Conservation (phyloP, 2,888 invertebrate genomes). For the Timema podura region DNA sequence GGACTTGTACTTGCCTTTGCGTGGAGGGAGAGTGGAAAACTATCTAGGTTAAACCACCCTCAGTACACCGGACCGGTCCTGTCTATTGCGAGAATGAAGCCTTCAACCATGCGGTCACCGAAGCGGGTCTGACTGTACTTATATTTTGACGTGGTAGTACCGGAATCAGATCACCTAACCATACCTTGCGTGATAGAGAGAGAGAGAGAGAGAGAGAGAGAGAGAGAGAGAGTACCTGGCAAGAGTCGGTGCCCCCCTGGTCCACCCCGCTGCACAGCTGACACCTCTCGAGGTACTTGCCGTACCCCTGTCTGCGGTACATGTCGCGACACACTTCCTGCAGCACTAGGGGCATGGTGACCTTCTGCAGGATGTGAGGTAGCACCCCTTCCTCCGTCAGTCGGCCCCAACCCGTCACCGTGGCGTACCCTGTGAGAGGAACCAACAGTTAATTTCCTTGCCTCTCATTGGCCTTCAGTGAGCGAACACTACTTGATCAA, state of each 20-base stretch:
- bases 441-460: no score
- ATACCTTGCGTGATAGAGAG: neutral
- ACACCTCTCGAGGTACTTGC: constrained; percentile 34
- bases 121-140: no score
- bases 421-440: constrained; percentile 31
- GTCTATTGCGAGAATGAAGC: no score
- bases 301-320: constrained; percentile 35
- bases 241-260: constrained; percentile 36
- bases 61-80: no score
- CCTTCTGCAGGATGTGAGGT: constrained; percentile 38
- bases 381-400: constrained; percentile 35
- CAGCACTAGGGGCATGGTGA: constrained; percentile 36
- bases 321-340: constrained; percentile 31
- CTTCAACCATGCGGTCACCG: no score
- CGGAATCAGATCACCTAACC: no score
- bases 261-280: constrained; percentile 37
- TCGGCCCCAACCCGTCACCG: constrained; percentile 40
- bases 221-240: constrained; percentile 34
- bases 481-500: neutral
- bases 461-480: no score
- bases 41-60: no score
- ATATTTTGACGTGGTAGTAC: no score
- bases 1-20: no score
- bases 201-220: neutral
- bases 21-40: no score